These are phyloP conservation scores for Megalopta genalis DNA, from an alignment of 1,140 invertebrate species.

Conservation along the genomic window DNA sequence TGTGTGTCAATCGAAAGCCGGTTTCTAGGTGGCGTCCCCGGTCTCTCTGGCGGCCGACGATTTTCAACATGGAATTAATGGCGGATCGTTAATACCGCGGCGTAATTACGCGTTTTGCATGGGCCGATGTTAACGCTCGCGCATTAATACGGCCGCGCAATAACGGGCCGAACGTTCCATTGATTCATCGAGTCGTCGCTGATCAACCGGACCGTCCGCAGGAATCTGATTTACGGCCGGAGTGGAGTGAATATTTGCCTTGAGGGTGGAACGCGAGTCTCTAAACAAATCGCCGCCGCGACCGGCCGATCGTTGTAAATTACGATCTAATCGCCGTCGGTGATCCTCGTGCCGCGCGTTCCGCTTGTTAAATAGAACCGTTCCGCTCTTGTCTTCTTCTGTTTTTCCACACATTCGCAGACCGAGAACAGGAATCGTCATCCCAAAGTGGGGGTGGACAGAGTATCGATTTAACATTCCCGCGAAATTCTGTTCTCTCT, in stretches of 20 bases:
- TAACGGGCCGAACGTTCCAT: constrained; percentile 21
- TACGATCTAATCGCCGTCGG: not conserved
- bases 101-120: constrained; percentile 31
- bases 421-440: too few species aligned
- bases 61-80: constrained; percentile 44
- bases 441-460: too few species aligned
- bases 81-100: constrained; percentile 30
- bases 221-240: not conserved
- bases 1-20: constrained; percentile 60
- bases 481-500: too few species aligned
- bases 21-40: constrained; percentile 54
- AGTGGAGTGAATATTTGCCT: constrained; percentile 13
- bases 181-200: constrained; percentile 13
- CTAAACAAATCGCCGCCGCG: not conserved
- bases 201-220: not conserved
- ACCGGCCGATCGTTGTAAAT: not conserved
- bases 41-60: constrained; percentile 23
- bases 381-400: too few species aligned
- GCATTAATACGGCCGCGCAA: constrained; percentile 33
- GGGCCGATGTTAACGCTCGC: constrained; percentile 18
- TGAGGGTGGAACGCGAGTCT: not conserved
- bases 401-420: too few species aligned
- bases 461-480: too few species aligned
- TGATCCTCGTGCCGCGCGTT: not conserved
- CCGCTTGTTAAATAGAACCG: not conserved